Conservation (phyloP, 2,888 invertebrate genomes). For the Agriotes lineatus region DNA sequence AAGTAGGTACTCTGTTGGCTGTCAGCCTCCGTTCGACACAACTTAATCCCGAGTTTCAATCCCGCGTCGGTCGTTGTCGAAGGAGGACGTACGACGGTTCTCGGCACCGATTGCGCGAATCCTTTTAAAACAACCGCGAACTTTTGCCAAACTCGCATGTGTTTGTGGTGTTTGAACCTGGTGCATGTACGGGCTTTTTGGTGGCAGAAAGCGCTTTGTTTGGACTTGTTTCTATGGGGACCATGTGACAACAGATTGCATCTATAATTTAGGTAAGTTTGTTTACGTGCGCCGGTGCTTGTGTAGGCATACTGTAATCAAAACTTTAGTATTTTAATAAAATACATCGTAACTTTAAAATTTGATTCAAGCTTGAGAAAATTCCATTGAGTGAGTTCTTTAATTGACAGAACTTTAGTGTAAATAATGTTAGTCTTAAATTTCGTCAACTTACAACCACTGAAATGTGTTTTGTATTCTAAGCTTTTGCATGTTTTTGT, state of each 20-base stretch:
- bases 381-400: no score
- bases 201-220: neutral
- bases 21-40: constrained; percentile 63
- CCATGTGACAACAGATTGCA: constrained; percentile 41
- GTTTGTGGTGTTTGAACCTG: constrained; percentile 21
- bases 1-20: constrained; percentile 55
- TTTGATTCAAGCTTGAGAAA: no score
- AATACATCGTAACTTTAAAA: no score
- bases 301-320: no score
- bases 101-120: constrained; percentile 20
- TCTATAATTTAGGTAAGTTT: constrained; percentile 42
- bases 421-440: no score
- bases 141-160: constrained; percentile 7
- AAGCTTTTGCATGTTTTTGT: no score
- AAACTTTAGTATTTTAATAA: no score
- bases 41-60: constrained; percentile 63
- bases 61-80: constrained; percentile 54
- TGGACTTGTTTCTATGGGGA: constrained; percentile 18
- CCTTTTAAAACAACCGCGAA: constrained; percentile 16
- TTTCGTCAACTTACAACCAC: no score
- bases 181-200: constrained; percentile 14
- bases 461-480: no score
- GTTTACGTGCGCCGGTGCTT: no score
- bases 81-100: constrained; percentile 48
- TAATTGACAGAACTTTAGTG: no score